Conservation (phyloP, 2,797 vertebrate genomes). For the Catostomus latipinnis region DNA sequence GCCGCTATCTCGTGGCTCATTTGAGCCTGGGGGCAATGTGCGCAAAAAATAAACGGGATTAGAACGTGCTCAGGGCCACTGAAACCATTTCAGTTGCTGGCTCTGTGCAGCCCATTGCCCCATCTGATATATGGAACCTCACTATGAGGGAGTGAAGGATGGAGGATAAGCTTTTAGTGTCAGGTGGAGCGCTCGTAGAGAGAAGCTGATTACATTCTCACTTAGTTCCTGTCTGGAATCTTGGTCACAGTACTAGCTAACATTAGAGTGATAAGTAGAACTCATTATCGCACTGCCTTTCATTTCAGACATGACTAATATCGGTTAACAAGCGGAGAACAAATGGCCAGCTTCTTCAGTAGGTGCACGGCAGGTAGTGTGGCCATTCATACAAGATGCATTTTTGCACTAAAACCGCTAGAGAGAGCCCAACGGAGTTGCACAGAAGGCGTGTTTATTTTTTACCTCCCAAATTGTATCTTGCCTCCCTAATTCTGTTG, state of each 20-base stretch:
- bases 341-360: conserved; percentile 20
- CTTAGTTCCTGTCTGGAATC: conserved; percentile 33
- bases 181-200: conserved; percentile 19
- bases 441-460: no score
- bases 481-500: no score
- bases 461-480: no score
- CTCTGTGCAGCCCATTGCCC: conserved; percentile 52
- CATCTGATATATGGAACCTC: conserved; percentile 39
- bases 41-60: conserved; percentile 67
- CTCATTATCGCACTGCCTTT: conserved; percentile 48
- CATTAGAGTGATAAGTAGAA: conserved; percentile 46
- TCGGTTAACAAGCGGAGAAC: conserved; percentile 64
- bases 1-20: conserved; percentile 65
- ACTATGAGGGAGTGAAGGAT: conserved; percentile 13
- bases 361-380: conserved; percentile 32
- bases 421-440: no score
- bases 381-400: not conserved
- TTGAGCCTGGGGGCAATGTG: conserved; percentile 58
- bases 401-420: no score
- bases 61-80: conserved; percentile 66
- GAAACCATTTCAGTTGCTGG: conserved; percentile 74
- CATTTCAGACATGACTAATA: conserved; percentile 29
- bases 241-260: conserved; percentile 31
- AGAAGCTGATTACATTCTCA: conserved; percentile 37
- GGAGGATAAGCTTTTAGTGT: conserved; percentile 29